Percentiles rank a stretch among this genome's conserved stretches.
phyloP scores from a whole-genome alignment of 2,797 vertebrate genomes.

The Sebastolobus altivelis region DNA sequence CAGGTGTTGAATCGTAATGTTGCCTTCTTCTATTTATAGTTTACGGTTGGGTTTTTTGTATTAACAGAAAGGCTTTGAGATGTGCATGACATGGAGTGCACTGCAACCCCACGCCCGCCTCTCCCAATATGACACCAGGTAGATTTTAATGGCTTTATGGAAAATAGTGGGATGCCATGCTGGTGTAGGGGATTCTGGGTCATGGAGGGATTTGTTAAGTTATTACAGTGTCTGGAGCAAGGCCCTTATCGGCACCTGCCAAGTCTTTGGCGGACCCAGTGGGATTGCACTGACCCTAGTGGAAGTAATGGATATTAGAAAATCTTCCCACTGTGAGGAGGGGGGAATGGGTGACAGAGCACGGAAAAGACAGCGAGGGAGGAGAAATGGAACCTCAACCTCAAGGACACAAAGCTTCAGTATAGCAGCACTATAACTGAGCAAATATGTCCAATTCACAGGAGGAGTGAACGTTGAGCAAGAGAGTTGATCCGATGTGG shows the following conservation, averaged over 20 bases:
- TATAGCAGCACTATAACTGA: slow-evolving; percentile 32
- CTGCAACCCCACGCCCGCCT: slow-evolving; percentile 49
- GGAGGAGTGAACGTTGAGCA: slow-evolving; percentile 9
- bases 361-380: slow-evolving; percentile 63
- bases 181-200: slow-evolving; percentile 85
- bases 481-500: slow-evolving; percentile 19
- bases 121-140: slow-evolving; percentile 79
- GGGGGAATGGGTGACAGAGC: slow-evolving; percentile 75
- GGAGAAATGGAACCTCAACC: slow-evolving; percentile 71
- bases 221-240: slow-evolving; percentile 86
- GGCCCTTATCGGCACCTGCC: slow-evolving; percentile 88
- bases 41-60: slow-evolving; percentile 57
- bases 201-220: slow-evolving; percentile 88
- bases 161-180: slow-evolving; percentile 80
- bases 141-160: slow-evolving; percentile 85
- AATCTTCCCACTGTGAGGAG: slow-evolving; percentile 83
- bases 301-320: slow-evolving; percentile 90
- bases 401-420: slow-evolving; percentile 78
- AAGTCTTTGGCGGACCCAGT: slow-evolving; percentile 83
- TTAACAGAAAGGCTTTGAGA: slow-evolving; percentile 61
- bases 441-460: slow-evolving; percentile 38
- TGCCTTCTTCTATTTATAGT: slow-evolving; percentile 58
- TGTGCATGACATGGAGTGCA: slow-evolving; percentile 57
- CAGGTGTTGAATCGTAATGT: slow-evolving; percentile 56
- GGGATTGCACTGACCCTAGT: slow-evolving; percentile 87